These are phyloP conservation scores for Antedon mediterranea DNA, from an alignment of 53 echinoderm and acorn worm species.

Conservation along the genomic window DNA sequence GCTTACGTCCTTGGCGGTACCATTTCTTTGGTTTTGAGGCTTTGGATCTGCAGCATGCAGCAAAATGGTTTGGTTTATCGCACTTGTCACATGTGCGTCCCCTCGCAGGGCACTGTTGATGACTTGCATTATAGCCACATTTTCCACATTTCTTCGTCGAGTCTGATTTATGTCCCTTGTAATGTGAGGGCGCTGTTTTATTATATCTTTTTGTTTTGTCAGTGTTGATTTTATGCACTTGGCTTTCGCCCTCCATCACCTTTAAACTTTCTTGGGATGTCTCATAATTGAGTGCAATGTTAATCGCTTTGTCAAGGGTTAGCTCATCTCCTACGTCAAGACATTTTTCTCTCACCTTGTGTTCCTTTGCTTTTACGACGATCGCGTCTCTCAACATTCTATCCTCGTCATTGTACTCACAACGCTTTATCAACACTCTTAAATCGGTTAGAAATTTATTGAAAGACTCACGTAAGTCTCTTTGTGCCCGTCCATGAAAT, in stretches of 20 bases:
- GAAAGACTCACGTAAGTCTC: not conserved
- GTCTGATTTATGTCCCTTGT: not conserved
- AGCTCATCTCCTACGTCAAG: slow-evolving; percentile 45
- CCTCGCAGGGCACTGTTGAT: not conserved
- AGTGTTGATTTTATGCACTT: not conserved
- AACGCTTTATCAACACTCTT: slow-evolving; percentile 35
- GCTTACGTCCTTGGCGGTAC: not conserved
- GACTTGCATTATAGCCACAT: not conserved
- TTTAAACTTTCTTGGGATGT: slow-evolving; percentile 38
- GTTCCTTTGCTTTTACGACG: slow-evolving; percentile 3
- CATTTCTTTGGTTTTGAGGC: not conserved
- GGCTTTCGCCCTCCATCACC: slow-evolving; percentile 6
- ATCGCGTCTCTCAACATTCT: slow-evolving; percentile 50
- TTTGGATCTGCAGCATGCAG: not conserved
- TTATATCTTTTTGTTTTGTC: not conserved
- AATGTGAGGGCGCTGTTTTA: not conserved
- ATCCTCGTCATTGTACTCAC: slow-evolving; percentile 32
- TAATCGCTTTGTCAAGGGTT: slow-evolving; percentile 41
- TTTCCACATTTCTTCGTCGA: not conserved
- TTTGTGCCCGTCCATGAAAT: not conserved
- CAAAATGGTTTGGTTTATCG: not conserved
- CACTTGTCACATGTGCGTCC: not conserved
- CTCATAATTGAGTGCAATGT: slow-evolving; percentile 49
- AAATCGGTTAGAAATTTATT: slow-evolving; percentile 11
- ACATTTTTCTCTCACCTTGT: slow-evolving; percentile 37